These are phyloP conservation scores for Drosophila triauraria DNA, from an alignment of 1,140 invertebrate genomes.

Conservation along the genomic window DNA sequence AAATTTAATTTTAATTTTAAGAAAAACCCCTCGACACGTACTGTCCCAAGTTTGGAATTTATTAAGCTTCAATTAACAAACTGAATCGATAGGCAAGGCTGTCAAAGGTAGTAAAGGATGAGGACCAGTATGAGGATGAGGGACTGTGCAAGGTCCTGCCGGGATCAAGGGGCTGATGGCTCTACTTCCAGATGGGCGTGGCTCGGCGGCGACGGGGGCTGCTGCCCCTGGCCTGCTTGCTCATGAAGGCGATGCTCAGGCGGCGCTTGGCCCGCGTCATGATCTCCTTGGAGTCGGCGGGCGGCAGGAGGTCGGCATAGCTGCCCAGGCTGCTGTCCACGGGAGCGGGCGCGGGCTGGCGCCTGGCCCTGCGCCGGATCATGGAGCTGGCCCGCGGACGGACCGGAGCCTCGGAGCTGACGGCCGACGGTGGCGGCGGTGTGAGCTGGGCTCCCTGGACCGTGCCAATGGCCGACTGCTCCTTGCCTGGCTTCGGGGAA, in stretches of 20 bases:
- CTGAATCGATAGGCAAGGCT: background rate
- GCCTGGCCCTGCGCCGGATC: background rate
- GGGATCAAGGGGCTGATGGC: no score
- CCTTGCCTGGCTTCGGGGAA: background rate
- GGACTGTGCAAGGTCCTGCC: background rate
- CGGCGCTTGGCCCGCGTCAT: slow-evolving; percentile 58
- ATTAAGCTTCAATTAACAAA: slow-evolving; percentile 17
- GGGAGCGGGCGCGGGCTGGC: background rate
- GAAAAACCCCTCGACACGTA: background rate
- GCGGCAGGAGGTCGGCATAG: slow-evolving; percentile 24
- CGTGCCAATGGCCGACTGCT: background rate
- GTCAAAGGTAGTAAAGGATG: background rate
- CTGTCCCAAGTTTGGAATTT: slow-evolving; percentile 32
- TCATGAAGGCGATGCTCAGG: slow-evolving; percentile 55
- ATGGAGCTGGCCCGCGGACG: background rate
- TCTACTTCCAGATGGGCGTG: slow-evolving; percentile 14
- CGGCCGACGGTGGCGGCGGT: background rate
- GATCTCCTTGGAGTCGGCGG: slow-evolving; percentile 12
- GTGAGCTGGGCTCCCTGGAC: background rate
- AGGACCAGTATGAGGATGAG: background rate
- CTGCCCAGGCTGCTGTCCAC: slow-evolving; percentile 64
- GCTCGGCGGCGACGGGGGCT: background rate
- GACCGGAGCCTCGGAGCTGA: background rate
- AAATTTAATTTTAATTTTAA: no score
- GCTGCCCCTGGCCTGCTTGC: slow-evolving; percentile 7